Percentiles rank a stretch among this genome's conserved stretches.
phyloP scores from a whole-genome alignment of 2,113 vertebrate genomes.

The Ameiurus melas region DNA sequence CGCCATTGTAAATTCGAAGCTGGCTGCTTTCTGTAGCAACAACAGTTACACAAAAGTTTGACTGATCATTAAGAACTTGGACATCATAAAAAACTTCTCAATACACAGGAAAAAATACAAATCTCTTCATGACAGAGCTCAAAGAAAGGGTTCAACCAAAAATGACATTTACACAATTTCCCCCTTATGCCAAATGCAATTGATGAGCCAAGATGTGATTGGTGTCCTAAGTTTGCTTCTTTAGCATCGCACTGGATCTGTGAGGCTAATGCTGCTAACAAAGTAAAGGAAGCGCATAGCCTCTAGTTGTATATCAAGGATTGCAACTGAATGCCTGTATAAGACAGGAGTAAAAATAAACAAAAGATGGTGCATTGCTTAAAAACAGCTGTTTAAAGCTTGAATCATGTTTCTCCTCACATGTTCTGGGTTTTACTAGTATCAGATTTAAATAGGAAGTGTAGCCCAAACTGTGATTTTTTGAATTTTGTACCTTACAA shows the following conservation, averaged over 20 bases:
- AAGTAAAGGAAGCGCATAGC: not conserved
- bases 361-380: not conserved
- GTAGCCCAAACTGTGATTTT: not conserved
- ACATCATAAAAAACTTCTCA: not conserved
- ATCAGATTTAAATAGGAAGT: too few relatives aligned
- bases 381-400: not conserved
- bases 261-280: not conserved
- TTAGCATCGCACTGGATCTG: not conserved
- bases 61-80: conserved; percentile 9
- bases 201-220: not conserved
- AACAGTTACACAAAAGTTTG: conserved; percentile 23
- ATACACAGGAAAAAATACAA: conserved; percentile 9
- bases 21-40: conserved; percentile 21
- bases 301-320: not conserved
- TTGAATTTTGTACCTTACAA: not conserved
- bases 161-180: conserved; percentile 17
- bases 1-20: conserved; percentile 7
- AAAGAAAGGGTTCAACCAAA: not conserved
- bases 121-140: not conserved
- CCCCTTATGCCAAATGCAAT: not conserved
- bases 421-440: too few relatives aligned
- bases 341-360: not conserved
- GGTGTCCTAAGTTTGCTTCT: not conserved
- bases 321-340: not conserved
- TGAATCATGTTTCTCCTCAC: not conserved